Evolutionary conservation across 1,140 invertebrate species (phyloP).

Genomic region (Saxidomus purpurata): DNA sequence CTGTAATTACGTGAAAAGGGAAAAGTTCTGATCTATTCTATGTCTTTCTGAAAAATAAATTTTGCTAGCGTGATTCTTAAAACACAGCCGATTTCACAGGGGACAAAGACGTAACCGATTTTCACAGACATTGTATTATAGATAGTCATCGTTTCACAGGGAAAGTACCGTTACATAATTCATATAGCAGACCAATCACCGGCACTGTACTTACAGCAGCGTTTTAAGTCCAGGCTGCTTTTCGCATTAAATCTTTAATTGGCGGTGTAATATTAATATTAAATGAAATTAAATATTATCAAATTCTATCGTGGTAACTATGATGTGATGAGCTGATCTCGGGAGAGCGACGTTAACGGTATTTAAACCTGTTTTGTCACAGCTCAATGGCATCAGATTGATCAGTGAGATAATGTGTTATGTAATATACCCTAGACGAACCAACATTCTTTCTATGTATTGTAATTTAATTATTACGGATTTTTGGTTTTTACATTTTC

Average conservation of each 20-base stretch:
- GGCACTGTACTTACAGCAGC: neutral
- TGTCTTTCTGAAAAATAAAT: slow-evolving; percentile 9
- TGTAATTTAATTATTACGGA: slow-evolving; percentile 32
- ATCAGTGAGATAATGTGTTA: slow-evolving; percentile 41
- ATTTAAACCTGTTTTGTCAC: slow-evolving; percentile 50
- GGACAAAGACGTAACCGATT: slow-evolving; percentile 13
- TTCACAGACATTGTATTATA: neutral
- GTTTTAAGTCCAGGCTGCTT: slow-evolving; percentile 34
- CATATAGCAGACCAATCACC: neutral
- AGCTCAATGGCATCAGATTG: slow-evolving; percentile 51
- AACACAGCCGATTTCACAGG: slow-evolving; percentile 23
- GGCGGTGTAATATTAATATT: slow-evolving; percentile 55
- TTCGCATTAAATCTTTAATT: slow-evolving; percentile 59
- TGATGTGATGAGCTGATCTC: slow-evolving; percentile 9
- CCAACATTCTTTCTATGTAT: slow-evolving; percentile 29
- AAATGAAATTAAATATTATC: slow-evolving; percentile 69
- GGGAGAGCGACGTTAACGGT: slow-evolving; percentile 9
- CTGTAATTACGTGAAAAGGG: neutral
- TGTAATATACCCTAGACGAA: slow-evolving; percentile 37
- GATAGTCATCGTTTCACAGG: slow-evolving; percentile 29
- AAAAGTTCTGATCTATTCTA: neutral
- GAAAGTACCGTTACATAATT: slow-evolving; percentile 49
- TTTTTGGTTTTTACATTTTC: slow-evolving; percentile 21
- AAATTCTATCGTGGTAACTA: slow-evolving; percentile 22
- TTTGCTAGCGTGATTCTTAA: neutral